Conservation (phyloP, 1,140 invertebrate genomes). For the Leptinotarsa defecta region DNA sequence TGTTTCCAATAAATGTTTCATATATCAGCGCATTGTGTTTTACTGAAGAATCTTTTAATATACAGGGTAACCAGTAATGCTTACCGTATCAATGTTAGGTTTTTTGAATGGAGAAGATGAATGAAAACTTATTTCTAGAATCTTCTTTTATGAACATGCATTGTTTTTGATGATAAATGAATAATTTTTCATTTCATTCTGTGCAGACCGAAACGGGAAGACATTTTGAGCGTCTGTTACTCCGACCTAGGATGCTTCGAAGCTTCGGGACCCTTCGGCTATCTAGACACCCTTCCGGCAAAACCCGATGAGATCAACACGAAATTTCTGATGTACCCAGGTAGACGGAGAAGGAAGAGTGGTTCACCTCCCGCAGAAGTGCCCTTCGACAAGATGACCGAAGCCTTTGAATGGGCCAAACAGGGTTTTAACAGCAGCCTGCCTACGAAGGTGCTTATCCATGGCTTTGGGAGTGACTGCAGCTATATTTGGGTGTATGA, state of each 20-base stretch:
- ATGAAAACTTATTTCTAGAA: too few relatives aligned
- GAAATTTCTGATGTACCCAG: conserved; percentile 71
- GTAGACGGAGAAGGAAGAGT: conserved; percentile 51
- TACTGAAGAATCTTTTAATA: too few relatives aligned
- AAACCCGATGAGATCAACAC: conserved; percentile 88
- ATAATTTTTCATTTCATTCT: not conserved
- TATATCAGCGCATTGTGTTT: too few relatives aligned
- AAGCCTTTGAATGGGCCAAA: conserved; percentile 65
- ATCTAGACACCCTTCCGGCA: conserved; percentile 86
- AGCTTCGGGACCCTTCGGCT: conserved; percentile 88
- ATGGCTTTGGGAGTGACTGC: conserved; percentile 92
- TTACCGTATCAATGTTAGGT: too few relatives aligned
- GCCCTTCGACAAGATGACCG: conserved; percentile 69
- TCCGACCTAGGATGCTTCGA: conserved; percentile 92
- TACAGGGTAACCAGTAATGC: too few relatives aligned
- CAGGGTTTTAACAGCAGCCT: conserved; percentile 67
- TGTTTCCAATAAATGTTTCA: too few relatives aligned
- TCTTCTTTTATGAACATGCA: too few relatives aligned
- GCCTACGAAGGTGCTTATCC: conserved; percentile 89
- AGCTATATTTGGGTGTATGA: conserved; percentile 90
- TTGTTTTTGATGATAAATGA: too few relatives aligned
- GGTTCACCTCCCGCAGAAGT: conserved; percentile 69
- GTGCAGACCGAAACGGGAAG: conserved; percentile 61
- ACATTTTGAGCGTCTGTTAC: conserved; percentile 82
- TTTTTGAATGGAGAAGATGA: too few relatives aligned